Evolutionary conservation across 1,140 invertebrate species (phyloP), one percentile per base, ranked within the genome.

Genomic region (Penaeus chinensis): DNA sequence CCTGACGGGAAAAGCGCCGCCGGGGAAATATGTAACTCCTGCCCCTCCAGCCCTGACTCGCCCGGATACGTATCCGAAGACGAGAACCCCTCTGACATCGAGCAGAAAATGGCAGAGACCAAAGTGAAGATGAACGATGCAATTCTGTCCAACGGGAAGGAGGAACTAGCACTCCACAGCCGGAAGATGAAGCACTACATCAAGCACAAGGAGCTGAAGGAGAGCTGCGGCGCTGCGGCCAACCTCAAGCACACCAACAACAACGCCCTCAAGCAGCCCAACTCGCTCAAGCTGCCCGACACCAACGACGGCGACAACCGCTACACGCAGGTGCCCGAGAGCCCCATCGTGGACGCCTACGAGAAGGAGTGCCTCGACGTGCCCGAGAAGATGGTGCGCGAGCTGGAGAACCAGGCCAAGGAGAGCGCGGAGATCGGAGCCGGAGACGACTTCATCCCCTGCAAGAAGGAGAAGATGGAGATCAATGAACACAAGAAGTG

Each of bases 381-480:
- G 47, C 82, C 89, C 1, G 87, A 86, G 22, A 92, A 93, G 81
- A 92, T 92, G 84, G 92, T 92, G 74, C 91, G 91, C 54, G 92
- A 92, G 89, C 91, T 92, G 86, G 91, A 93, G 83, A 91, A 91
- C 47, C 81, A 89, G 47, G 81, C 80, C 27, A 86, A 83, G 81
- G 84, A 83, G 20, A 82, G 62, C 54, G 91, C 91, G 61, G 92
- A 92, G 80, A 91, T 90, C 76, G 24, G 37, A 47, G 19, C 54
- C 18, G 63, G 24, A 5, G 88, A 89, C 20, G 88, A 89, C 47
- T 91, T 91, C 7, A 90, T 92, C 78, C 91, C 91, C 19, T 91
- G 92, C 71, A 93, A 92, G 89, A 92, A 92, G 89, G 92, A 93
- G 86, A 93, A 92, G 87, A 92, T 92, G 85, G 92, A 93, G 76